A percentile compares a stretch with the other conserved stretches of the same genome.
Conservation (phyloP, 2,888 invertebrate genomes). For the Corythucha ciliata region DNA sequence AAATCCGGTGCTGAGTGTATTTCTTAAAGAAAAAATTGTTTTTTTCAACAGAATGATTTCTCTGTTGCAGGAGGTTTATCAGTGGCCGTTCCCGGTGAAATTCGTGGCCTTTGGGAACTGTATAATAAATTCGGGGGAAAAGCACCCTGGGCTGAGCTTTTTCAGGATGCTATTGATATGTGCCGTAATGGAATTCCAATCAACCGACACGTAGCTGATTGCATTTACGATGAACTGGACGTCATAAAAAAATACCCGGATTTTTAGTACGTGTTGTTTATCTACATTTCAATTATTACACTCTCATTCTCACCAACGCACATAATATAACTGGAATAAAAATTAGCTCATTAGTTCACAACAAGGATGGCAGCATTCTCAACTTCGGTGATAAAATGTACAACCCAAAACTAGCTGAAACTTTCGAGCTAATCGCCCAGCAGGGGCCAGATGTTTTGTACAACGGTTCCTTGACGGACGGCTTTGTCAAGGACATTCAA, state of each 20-base stretch:
- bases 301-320: no score
- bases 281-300: no score
- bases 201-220: slow-evolving; percentile 51
- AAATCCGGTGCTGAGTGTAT: no score
- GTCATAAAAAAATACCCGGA: neutral
- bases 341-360: no score
- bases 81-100: slow-evolving; percentile 82
- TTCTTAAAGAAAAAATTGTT: no score
- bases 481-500: slow-evolving; percentile 59
- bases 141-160: slow-evolving; percentile 66
- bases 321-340: no score
- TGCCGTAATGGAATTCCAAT: slow-evolving; percentile 56
- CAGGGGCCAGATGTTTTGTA: slow-evolving; percentile 66
- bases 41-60: slow-evolving; percentile 40
- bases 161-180: slow-evolving; percentile 67
- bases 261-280: neutral
- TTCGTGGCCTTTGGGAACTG: slow-evolving; percentile 72
- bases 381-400: slow-evolving; percentile 55
- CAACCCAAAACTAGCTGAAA: slow-evolving; percentile 56
- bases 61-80: slow-evolving; percentile 51
- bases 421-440: slow-evolving; percentile 56
- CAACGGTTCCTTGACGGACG: slow-evolving; percentile 57
- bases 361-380: slow-evolving; percentile 43
- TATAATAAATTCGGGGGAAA: slow-evolving; percentile 47
- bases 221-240: slow-evolving; percentile 33